A percentile compares a stretch with the other conserved stretches of the same genome.
Conservation (phyloP, 2,113 vertebrate genomes). For the Poeciliopsis prolifica region DNA sequence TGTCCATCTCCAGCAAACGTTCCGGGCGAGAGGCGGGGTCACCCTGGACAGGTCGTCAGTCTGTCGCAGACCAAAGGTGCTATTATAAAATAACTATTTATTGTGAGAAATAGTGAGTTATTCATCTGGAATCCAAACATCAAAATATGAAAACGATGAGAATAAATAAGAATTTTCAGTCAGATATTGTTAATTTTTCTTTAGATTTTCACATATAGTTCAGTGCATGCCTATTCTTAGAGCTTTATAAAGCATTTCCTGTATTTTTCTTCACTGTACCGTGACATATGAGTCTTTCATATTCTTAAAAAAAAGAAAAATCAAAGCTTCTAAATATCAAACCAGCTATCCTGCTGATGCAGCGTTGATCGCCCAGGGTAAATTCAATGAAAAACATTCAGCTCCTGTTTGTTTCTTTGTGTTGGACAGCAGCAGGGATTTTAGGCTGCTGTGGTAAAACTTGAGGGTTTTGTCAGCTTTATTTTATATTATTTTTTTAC, state of each 20-base stretch:
- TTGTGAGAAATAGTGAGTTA: background rate
- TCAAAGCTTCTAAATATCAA: constrained; percentile 6
- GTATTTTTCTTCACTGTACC: background rate
- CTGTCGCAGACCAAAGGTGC: background rate
- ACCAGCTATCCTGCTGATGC: background rate
- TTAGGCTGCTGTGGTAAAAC: background rate
- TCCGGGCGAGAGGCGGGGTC: no score
- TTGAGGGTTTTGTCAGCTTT: background rate
- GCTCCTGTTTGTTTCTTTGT: background rate
- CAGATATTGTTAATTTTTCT: background rate
- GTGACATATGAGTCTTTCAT: background rate
- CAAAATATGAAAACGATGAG: background rate
- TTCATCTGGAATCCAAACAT: background rate
- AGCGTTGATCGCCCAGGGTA: background rate
- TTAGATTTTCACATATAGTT: background rate
- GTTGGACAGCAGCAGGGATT: background rate
- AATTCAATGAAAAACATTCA: background rate
- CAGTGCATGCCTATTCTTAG: background rate
- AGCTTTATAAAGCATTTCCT: background rate
- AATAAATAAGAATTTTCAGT: no score
- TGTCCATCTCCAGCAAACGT: no score
- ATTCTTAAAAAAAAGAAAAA: constrained; percentile 7
- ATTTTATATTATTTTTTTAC: background rate
- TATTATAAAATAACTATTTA: background rate
- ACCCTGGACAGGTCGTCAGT: no score